Conservation (phyloP, 2,113 vertebrate genomes). For the Ahaetulla prasina region DNA sequence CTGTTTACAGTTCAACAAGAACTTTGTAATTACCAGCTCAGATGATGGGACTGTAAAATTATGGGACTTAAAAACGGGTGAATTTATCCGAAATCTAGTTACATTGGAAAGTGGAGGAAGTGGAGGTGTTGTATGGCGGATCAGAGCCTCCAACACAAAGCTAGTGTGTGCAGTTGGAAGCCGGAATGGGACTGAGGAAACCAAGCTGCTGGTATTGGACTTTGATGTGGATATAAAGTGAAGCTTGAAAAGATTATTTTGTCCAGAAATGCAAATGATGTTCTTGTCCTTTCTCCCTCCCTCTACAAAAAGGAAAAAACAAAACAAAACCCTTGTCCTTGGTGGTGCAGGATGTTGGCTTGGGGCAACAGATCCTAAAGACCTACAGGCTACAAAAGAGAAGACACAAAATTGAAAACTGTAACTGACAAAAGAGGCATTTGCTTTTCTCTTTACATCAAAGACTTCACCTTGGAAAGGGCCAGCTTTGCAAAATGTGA, state of each 20-base stretch:
- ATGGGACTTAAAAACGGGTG: conserved; percentile 99
- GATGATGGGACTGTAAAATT: conserved; percentile 98
- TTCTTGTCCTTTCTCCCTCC: conserved; percentile 65
- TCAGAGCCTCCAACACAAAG: conserved; percentile 98
- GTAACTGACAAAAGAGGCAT: conserved; percentile 69
- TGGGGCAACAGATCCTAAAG: conserved; percentile 78
- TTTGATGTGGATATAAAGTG: conserved; percentile 99
- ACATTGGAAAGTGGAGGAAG: conserved; percentile 98
- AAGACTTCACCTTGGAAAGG: conserved; percentile 71
- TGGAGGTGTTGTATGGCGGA: conserved; percentile 96
- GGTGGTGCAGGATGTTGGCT: conserved; percentile 80
- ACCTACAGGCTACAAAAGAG: conserved; percentile 75
- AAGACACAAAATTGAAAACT: conserved; percentile 68
- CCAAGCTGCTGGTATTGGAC: conserved; percentile 99
- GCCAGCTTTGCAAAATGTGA: conserved; percentile 81
- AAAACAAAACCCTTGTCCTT: conserved; percentile 70
- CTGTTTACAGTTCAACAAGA: conserved; percentile 99
- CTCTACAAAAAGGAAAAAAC: conserved; percentile 41
- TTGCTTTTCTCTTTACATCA: conserved; percentile 69
- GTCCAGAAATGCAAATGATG: conserved; percentile 70
- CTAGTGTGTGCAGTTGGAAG: conserved; percentile 97
- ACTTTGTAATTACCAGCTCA: conserved; percentile 99
- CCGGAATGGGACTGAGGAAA: conserved; percentile 98
- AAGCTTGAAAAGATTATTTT: conserved; percentile 71
- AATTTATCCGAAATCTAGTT: conserved; percentile 99